Evolutionary conservation across 2,888 invertebrate genomes (phyloP), one percentile per base, ranked within the genome.

Genomic region (Tiliacea aurago): DNA sequence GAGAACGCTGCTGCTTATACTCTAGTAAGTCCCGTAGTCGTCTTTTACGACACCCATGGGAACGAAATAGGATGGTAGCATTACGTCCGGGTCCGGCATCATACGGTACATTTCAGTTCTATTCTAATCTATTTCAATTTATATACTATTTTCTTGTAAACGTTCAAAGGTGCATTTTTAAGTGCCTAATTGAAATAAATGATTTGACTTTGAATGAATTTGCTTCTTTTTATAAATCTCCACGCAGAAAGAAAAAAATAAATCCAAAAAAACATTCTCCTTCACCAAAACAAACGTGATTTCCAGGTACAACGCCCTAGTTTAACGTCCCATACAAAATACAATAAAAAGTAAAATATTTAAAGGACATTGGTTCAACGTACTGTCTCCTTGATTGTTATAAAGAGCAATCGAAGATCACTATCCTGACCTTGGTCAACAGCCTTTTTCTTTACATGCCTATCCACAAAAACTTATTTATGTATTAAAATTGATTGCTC

Each of bases 361-460:
- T 73, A 86, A 86, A 86, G 88, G 87, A 83, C 83, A 69, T 76
- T 83, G 87, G 90, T 89, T 89, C 90, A 88, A 87, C 73, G 88
- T 78, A 88, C 89, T 90, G 88, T 90, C 89, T 86, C 87, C 84
- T 77, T 82, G 84, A 86, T 86, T 88, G 85, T 78, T 79, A 80
- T 84, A 87, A 89, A 87, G 88, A 88, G 87, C 90, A 86, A 73
- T 80, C 86, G 84, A 83, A 89, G 90, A 91, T 91, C 89, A 89
- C 90, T 86, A 80, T 76, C 78, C 68, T 85, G 88, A 91, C 91
- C 90, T 91, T 90, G 87, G 85, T 41, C 47, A 45, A 11, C 69
- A 45, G 68, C 83, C 80, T 84, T 85, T 83, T 85, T 78, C 85
- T 84, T 78, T 56, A 76, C 77, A 77, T 73, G 47, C 67, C 78